phyloP scores from a whole-genome alignment of 1,140 invertebrate genomes.

The Lepidurus apus region DNA sequence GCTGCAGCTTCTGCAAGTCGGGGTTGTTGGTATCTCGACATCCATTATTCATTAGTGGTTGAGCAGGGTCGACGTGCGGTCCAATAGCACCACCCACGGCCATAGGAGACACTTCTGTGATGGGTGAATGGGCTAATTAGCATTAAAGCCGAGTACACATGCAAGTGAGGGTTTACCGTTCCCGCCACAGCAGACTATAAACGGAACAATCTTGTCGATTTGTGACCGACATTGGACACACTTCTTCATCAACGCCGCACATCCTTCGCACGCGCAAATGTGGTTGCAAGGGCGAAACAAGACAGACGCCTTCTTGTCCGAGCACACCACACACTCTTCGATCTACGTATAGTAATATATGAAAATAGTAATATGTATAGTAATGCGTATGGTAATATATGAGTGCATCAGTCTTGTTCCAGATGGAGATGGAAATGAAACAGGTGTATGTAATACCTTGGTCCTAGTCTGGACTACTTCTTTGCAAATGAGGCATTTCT shows the following conservation, averaged over 20 bases:
- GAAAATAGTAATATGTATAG: conserved; percentile 33
- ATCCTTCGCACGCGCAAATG: conserved; percentile 88
- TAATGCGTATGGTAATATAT: conserved; percentile 34
- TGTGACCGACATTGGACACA: conserved; percentile 87
- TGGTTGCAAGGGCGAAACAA: conserved; percentile 91
- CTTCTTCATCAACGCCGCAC: conserved; percentile 91
- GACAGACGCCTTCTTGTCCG: conserved; percentile 82
- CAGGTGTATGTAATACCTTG: conserved; percentile 53
- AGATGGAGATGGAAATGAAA: background rate
- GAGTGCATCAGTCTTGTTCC: background rate
- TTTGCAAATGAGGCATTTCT: conserved; percentile 91
- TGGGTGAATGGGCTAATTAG: conserved; percentile 6
- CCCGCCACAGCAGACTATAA: conserved; percentile 41
- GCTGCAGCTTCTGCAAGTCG: conserved; percentile 89
- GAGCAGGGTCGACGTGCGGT: conserved; percentile 36
- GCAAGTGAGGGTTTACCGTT: conserved; percentile 36
- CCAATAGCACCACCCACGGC: conserved; percentile 37
- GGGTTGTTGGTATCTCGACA: conserved; percentile 62
- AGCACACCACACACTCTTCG: conserved; percentile 93
- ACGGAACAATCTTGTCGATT: conserved; percentile 66
- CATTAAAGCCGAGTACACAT: background rate
- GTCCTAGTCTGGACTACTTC: conserved; percentile 68
- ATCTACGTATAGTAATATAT: conserved; percentile 54
- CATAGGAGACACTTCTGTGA: conserved; percentile 33
- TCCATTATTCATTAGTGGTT: conserved; percentile 72